Percentiles rank a stretch among this genome's conserved stretches.
These are phyloP conservation scores for Pherbina coryleti DNA, from an alignment of 2,888 invertebrate genomes.

Conservation along the genomic window DNA sequence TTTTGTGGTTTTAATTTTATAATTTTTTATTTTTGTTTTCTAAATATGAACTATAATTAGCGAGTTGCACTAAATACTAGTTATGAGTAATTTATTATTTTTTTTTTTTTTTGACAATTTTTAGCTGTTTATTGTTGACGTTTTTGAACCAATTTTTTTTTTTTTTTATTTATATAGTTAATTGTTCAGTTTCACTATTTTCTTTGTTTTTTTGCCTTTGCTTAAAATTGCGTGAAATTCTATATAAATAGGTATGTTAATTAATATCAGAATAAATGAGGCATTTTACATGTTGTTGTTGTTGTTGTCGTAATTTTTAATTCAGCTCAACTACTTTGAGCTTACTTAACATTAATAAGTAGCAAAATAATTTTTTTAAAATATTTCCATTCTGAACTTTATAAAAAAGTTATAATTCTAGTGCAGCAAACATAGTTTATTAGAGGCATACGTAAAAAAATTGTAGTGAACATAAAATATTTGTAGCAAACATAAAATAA, in stretches of 20 bases:
- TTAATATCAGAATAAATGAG: conserved; percentile 3
- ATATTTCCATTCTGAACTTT: too few species aligned
- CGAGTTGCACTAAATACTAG: background rate
- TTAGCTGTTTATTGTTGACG: conserved; percentile 11
- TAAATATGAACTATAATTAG: background rate
- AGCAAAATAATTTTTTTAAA: too few species aligned
- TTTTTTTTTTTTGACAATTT: background rate
- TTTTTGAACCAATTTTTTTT: conserved; percentile 7
- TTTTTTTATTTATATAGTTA: background rate
- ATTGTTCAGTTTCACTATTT: background rate
- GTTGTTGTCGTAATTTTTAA: background rate
- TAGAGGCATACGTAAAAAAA: too few species aligned
- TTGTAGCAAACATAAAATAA: too few species aligned
- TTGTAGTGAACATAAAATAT: too few species aligned
- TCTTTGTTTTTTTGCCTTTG: conserved; percentile 4
- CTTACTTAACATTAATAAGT: too few species aligned
- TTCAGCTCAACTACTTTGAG: background rate
- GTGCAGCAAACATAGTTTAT: too few species aligned
- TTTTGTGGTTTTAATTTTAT: conserved; percentile 1
- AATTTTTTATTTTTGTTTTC: conserved; percentile 7
- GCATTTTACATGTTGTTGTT: conserved; percentile 14
- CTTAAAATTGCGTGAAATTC: background rate
- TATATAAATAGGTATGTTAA: too few species aligned
- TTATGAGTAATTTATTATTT: background rate
- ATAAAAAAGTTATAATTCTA: too few species aligned